These are phyloP conservation scores for Porites rus DNA, from an alignment of 92 coral and sea anemone genomes.

Conservation along the genomic window DNA sequence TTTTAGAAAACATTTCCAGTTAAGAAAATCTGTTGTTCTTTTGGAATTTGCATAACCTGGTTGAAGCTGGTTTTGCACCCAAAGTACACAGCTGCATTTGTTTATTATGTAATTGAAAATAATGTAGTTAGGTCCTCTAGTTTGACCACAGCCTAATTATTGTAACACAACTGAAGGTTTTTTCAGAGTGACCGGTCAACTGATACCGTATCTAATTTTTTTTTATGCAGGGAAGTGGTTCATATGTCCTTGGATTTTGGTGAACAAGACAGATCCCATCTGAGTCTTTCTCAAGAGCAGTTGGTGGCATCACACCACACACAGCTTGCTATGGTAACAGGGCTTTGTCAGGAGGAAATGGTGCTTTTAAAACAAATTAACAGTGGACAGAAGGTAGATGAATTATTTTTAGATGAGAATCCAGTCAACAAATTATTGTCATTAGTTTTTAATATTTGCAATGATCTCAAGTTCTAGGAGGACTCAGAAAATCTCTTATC, in stretches of 20 bases:
- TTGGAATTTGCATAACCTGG: too few relatives aligned
- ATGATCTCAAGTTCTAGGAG: too few relatives aligned
- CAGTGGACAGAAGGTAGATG: conserved; percentile 58
- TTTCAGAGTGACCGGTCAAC: background rate
- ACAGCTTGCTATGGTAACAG: conserved; percentile 81
- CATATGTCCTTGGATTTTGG: background rate
- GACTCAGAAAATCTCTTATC: too few relatives aligned
- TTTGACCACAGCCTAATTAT: too few relatives aligned
- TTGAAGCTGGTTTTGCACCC: too few relatives aligned
- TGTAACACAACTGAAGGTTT: background rate
- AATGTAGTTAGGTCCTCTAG: too few relatives aligned
- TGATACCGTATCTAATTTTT: background rate
- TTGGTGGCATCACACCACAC: conserved; percentile 87
- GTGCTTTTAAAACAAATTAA: conserved; percentile 78
- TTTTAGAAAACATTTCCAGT: too few relatives aligned
- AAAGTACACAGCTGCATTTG: too few relatives aligned
- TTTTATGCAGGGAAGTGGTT: background rate
- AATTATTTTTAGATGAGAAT: background rate
- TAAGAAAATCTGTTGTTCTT: too few relatives aligned
- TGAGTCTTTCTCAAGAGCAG: conserved; percentile 74
- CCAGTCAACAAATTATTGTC: too few relatives aligned
- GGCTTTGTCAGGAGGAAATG: conserved; percentile 90
- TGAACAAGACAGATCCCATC: conserved; percentile 3
- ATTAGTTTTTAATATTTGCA: too few relatives aligned
- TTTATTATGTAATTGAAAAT: too few relatives aligned